Conservation (phyloP, 2,113 vertebrate species). For the Indicator maculatus region DNA sequence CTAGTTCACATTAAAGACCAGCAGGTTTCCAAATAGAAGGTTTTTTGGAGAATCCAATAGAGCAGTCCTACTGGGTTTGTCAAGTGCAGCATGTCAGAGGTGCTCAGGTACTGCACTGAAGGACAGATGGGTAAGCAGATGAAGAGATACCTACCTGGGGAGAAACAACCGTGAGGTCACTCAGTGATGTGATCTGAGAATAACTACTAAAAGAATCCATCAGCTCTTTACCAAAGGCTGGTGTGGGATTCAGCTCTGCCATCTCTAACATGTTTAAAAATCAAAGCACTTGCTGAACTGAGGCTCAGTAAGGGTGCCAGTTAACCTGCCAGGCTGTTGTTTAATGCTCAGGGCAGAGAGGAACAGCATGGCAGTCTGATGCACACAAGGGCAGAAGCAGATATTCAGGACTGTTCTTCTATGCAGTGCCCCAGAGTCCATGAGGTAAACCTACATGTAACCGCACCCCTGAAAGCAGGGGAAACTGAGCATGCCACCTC, state of each 20-base stretch:
- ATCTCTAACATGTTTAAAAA: neutral
- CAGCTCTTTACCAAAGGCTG: neutral
- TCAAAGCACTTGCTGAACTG: neutral
- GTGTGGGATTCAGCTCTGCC: neutral
- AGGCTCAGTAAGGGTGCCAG: neutral
- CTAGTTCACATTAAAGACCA: neutral
- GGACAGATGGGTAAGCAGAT: neutral
- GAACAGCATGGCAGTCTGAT: neutral
- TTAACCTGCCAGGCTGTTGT: neutral
- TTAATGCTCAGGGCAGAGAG: neutral
- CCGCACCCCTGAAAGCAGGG: neutral
- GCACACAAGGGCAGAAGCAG: neutral
- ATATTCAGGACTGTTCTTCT: neutral
- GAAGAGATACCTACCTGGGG: neutral
- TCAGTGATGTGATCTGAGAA: neutral
- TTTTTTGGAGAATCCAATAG: neutral
- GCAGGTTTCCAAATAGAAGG: neutral
- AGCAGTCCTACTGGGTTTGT: neutral
- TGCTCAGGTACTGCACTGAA: neutral
- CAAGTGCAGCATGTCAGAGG: neutral
- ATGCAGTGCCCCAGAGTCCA: no score
- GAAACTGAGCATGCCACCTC: neutral
- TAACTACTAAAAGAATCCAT: neutral
- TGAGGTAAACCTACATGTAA: neutral
- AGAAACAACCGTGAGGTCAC: neutral